phyloP scores from a whole-genome alignment of 1,140 invertebrate genomes.

The Drosophila bocki region DNA sequence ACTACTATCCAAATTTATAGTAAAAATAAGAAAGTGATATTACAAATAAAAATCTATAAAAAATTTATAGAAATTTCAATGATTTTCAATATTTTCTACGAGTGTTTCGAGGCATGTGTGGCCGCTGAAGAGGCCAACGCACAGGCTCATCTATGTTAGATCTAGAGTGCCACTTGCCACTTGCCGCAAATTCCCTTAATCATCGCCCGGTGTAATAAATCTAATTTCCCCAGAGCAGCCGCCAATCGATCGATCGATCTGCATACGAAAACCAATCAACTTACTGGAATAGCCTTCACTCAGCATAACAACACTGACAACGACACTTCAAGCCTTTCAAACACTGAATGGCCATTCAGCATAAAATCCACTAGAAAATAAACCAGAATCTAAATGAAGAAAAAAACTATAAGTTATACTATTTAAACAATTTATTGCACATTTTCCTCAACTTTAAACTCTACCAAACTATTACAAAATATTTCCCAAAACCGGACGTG shows the following conservation, averaged over 20 bases:
- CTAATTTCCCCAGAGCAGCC: slow-evolving; percentile 57
- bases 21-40: no score
- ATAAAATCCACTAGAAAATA: not conserved
- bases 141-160: slow-evolving; percentile 20
- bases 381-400: not conserved
- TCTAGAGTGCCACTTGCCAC: slow-evolving; percentile 50
- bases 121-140: slow-evolving; percentile 6
- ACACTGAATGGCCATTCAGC: not conserved
- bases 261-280: slow-evolving; percentile 35
- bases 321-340: slow-evolving; percentile 4
- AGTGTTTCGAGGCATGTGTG: not conserved
- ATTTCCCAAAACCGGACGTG: slow-evolving; percentile 4
- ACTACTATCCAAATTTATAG: no score
- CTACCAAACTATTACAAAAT: no score
- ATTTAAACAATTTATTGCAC: no score
- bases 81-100: not conserved
- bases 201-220: slow-evolving; percentile 63
- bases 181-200: slow-evolving; percentile 65
- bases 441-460: not conserved
- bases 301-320: not conserved
- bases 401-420: not conserved
- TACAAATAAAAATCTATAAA: no score
- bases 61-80: no score
- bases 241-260: slow-evolving; percentile 42
- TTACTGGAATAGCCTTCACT: slow-evolving; percentile 27